Conservation (phyloP, 2,113 vertebrate species). For the Elephas maximus region DNA sequence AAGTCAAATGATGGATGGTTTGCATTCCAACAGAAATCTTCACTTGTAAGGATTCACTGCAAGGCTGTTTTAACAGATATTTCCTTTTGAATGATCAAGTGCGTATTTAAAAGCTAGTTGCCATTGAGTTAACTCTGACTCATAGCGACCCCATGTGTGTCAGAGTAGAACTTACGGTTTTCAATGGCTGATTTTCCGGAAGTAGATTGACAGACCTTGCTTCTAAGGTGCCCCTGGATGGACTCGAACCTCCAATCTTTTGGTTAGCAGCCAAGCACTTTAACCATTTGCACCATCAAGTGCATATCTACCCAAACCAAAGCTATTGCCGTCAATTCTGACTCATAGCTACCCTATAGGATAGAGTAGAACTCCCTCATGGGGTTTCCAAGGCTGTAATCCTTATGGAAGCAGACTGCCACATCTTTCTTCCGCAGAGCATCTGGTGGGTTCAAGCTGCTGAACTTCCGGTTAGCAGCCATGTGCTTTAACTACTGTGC, state of each 20-base stretch:
- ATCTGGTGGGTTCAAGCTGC: background rate
- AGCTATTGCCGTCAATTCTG: background rate
- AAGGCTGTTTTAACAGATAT: background rate
- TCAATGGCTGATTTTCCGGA: too few species aligned
- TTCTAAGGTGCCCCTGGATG: too few species aligned
- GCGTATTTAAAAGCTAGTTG: background rate
- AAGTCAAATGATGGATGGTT: background rate
- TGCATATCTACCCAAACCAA: background rate
- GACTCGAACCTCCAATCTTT: too few species aligned
- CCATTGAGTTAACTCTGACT: too few species aligned
- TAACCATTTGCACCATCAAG: background rate
- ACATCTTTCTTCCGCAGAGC: background rate
- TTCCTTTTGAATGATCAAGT: background rate
- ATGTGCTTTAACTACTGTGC: background rate
- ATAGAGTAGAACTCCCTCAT: background rate
- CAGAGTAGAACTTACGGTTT: too few species aligned
- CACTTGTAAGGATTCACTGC: background rate
- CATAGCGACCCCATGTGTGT: too few species aligned
- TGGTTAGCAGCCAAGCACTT: too few species aligned
- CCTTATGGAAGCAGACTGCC: background rate
- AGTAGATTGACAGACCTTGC: too few species aligned
- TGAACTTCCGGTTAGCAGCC: background rate
- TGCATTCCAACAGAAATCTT: slow-evolving; percentile 16
- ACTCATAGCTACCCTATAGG: background rate
- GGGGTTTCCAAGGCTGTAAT: background rate